Conservation (phyloP, 2,113 vertebrate genomes). For the Gobiocypris rarus region DNA sequence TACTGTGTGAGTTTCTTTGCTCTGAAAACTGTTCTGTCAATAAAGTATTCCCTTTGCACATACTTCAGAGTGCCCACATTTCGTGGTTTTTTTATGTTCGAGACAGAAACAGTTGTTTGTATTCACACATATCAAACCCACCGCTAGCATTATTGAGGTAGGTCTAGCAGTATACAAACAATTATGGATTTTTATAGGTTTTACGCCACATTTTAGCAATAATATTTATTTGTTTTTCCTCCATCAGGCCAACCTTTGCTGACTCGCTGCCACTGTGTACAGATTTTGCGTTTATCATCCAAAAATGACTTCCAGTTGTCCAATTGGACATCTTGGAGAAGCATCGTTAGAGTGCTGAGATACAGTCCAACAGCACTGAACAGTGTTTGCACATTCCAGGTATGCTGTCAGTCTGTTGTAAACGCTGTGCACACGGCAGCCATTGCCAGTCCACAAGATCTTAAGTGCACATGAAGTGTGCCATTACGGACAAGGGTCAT, state of each 20-base stretch:
- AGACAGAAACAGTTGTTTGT: conserved; percentile 6
- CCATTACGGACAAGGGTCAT: too few species aligned
- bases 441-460: too few species aligned
- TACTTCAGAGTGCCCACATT: neutral
- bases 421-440: too few species aligned
- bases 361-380: neutral
- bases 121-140: neutral
- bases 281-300: neutral
- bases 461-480: too few species aligned
- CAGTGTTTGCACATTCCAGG: neutral
- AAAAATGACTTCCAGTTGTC: neutral
- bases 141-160: neutral
- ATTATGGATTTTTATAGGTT: neutral
- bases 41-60: conserved; percentile 15
- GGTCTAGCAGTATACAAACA: neutral
- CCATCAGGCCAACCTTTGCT: neutral
- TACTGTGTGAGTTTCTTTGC: conserved; percentile 14
- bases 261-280: neutral
- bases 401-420: neutral
- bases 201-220: neutral
- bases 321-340: neutral
- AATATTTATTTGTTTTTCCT: neutral
- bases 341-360: neutral
- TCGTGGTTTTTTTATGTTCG: neutral
- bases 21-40: neutral